These are phyloP conservation scores for Loxodonta africana DNA, from an alignment of 2,113 vertebrate genomes.

Conservation along the genomic window DNA sequence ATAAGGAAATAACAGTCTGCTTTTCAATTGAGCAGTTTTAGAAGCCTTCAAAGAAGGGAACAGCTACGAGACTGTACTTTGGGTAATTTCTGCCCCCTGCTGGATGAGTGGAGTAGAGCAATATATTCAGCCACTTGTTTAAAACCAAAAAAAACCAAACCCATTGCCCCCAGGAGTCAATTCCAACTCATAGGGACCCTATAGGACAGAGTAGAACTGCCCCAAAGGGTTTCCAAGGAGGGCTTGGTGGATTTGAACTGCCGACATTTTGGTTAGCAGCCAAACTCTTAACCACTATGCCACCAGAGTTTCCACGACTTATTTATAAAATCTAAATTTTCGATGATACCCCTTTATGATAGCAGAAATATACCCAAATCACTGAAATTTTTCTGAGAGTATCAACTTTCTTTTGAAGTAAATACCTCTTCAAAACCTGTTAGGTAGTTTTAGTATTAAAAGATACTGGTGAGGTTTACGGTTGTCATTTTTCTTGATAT, in stretches of 20 bases:
- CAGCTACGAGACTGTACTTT: neutral
- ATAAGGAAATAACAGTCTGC: neutral
- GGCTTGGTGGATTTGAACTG: no score
- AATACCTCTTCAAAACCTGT: neutral
- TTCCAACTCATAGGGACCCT: no score
- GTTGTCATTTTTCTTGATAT: constrained; percentile 29
- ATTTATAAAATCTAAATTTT: constrained; percentile 6
- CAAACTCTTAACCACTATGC: no score
- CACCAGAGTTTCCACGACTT: no score
- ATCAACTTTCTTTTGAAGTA: constrained; percentile 18
- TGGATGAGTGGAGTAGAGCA: constrained; percentile 72
- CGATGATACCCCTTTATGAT: neutral
- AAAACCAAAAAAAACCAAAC: no score
- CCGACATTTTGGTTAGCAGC: no score
- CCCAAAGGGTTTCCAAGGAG: no score
- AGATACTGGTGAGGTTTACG: neutral
- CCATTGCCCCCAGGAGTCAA: no score
- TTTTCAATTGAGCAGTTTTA: constrained; percentile 14
- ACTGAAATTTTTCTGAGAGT: constrained; percentile 7
- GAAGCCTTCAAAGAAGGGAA: constrained; percentile 49
- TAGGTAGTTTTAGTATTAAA: constrained; percentile 17
- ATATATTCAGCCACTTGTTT: neutral
- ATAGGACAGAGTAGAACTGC: no score
- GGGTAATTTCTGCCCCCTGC: constrained; percentile 86
- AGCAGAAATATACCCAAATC: neutral